Evolutionary conservation across 2,113 vertebrate species (phyloP), one percentile per base, ranked within the genome.

Genomic region (Phrynocephalus versicolor): DNA sequence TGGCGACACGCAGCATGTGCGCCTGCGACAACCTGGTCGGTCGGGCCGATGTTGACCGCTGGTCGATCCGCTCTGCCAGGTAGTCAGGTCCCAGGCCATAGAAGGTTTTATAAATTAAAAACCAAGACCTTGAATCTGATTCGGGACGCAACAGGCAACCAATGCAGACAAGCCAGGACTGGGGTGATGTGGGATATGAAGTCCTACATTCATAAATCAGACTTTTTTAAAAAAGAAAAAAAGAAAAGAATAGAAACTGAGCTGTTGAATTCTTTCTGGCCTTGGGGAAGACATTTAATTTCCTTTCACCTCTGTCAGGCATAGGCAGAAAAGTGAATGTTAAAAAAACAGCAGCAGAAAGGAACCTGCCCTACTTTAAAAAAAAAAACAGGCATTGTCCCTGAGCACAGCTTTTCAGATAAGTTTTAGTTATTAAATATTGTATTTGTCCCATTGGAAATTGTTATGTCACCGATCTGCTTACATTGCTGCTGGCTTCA

Each of bases 251-350:
- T 6, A 30, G 65, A 76, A 83, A 84, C 1, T 41, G 45, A 75
- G 33, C 1, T 45, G 67, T 18, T 79, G 75, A 41, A 71, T 78
- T 71, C 75, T 58, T 89, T 86, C 82, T 85, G 71, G 79, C 58
- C 33, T 72, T 78, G 30, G 85, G 72, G 77, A 79, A 73, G 77
- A 67, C 64, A 58, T 13, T 84, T 91, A 33, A 21, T 21, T 1
- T 72, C 4, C 30, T 23, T 85, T 33, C 39, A 80, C n/a, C 37
- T 45, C 81, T 35, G 71, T 21, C 58, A 39, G 45, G 1, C 69
- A 67, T 72, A 64, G 57, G 8, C 0, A 81, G 16, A 73, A 64
- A 60, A 87, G 7, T 2, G 64, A 33, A 45, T 67, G n/a, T 21
- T 57, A 2, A 81, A 67, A 65, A 57, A 27, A 35, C 4, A 8